A percentile compares a stretch with the other conserved stretches of the same genome.
phyloP scores from a whole-genome alignment of 1,140 invertebrate genomes.

The Heliconius himera region DNA sequence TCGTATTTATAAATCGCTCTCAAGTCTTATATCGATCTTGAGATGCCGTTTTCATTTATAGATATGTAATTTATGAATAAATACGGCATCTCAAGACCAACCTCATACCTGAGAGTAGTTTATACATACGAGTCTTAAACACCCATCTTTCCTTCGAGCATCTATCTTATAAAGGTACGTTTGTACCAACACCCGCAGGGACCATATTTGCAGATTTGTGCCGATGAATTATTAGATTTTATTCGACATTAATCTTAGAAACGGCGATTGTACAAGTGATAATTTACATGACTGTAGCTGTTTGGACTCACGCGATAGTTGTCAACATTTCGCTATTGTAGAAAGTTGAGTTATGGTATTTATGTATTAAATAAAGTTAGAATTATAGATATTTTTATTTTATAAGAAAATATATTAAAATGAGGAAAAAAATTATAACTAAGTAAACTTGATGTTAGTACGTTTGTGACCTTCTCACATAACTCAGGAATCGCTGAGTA shows the following conservation, averaged over 20 bases:
- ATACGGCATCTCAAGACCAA: no score
- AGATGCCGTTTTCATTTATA: no score
- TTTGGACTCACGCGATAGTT: conserved; percentile 43
- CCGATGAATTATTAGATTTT: conserved; percentile 22
- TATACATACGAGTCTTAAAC: no score
- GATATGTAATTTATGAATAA: no score
- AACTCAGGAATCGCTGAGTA: no score
- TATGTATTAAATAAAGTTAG: background rate
- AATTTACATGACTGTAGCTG: conserved; percentile 36
- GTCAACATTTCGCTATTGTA: conserved; percentile 23
- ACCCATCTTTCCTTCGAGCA: no score
- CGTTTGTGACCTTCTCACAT: no score
- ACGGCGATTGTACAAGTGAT: conserved; percentile 21
- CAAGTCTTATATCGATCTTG: no score
- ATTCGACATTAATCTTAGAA: conserved; percentile 16
- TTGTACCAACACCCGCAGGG: background rate
- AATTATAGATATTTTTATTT: background rate
- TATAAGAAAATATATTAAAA: background rate
- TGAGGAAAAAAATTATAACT: no score
- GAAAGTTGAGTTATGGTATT: conserved; percentile 16
- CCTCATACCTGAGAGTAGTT: no score
- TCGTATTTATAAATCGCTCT: no score
- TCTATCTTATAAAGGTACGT: background rate
- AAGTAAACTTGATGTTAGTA: no score
- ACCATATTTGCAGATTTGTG: conserved; percentile 15